Percentiles rank a stretch among this genome's conserved stretches.
phyloP scores from a whole-genome alignment of 2,113 vertebrate genomes.

The Phocoena phocoena region DNA sequence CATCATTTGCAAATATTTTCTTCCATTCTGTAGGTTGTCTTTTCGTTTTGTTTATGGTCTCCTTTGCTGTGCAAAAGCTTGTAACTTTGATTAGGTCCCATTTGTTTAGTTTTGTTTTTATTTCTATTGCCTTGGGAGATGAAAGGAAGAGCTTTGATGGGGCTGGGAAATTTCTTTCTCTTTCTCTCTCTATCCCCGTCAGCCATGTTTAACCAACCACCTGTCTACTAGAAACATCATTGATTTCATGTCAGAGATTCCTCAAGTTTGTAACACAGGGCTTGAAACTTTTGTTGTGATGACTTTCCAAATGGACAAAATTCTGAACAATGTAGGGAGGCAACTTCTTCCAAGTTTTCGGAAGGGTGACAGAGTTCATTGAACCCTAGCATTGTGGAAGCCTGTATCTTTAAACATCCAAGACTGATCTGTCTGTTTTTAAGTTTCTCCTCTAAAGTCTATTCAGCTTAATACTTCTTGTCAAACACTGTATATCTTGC shows the following conservation, averaged over 20 bases:
- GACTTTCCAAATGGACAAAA: not conserved
- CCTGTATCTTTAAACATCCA: not conserved
- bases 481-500: not conserved
- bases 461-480: not conserved
- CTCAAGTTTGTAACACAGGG: not conserved
- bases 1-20: not conserved
- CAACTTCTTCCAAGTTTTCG: not conserved
- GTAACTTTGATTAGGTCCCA: not conserved
- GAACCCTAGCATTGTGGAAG: not conserved
- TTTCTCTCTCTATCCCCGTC: not conserved
- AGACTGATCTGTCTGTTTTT: not conserved
- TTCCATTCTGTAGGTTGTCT: not conserved
- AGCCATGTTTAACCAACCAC: too few species aligned
- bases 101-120: not conserved
- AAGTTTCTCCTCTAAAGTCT: conserved; percentile 1
- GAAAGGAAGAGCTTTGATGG: not conserved
- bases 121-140: not conserved
- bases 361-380: not conserved
- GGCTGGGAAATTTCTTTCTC: not conserved
- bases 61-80: not conserved
- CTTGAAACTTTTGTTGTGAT: not conserved
- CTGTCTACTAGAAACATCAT: not conserved
- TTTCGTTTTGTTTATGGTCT: not conserved
- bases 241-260: not conserved
- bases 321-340: not conserved